These are phyloP conservation scores for Athrips mouffetella DNA, from an alignment of 2,888 invertebrate species.

Conservation along the genomic window DNA sequence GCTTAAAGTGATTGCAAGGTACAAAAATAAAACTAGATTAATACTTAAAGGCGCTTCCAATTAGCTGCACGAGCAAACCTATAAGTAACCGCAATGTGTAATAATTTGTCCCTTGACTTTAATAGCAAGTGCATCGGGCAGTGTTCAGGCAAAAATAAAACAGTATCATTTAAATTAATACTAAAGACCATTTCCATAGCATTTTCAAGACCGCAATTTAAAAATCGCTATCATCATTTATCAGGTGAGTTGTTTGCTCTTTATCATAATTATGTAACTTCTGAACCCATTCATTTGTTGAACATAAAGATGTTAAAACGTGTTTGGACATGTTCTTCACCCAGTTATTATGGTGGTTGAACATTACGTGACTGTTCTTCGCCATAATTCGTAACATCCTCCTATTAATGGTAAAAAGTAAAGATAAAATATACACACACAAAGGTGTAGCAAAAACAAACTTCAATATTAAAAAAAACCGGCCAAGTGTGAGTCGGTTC, in stretches of 20 bases:
- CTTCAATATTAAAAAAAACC: too few species aligned
- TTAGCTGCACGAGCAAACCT: too few species aligned
- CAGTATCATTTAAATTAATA: slow-evolving; percentile 7
- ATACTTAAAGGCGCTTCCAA: too few species aligned
- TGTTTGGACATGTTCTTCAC: slow-evolving; percentile 4
- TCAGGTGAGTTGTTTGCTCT: slow-evolving; percentile 8
- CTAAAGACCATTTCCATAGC: neutral
- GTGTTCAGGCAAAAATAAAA: neutral
- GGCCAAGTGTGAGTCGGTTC: too few species aligned
- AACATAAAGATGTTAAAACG: slow-evolving; percentile 8
- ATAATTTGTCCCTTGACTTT: neutral
- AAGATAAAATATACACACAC: too few species aligned
- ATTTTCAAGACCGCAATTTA: slow-evolving; percentile 2
- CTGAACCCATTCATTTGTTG: slow-evolving; percentile 6
- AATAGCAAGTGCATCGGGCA: neutral
- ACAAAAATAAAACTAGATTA: too few species aligned
- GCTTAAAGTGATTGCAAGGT: too few species aligned
- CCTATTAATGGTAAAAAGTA: slow-evolving; percentile 6
- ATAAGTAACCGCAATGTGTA: too few species aligned
- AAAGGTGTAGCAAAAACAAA: too few species aligned
- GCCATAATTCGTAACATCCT: slow-evolving; percentile 17
- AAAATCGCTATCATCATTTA: slow-evolving; percentile 11
- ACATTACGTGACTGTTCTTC: slow-evolving; percentile 5
- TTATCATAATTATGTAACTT: slow-evolving; percentile 12
- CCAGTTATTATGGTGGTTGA: slow-evolving; percentile 3